A percentile compares a stretch with the other conserved stretches of the same genome.
Conservation (phyloP, 2,113 vertebrate genomes). For the Odocoileus hemionus region DNA sequence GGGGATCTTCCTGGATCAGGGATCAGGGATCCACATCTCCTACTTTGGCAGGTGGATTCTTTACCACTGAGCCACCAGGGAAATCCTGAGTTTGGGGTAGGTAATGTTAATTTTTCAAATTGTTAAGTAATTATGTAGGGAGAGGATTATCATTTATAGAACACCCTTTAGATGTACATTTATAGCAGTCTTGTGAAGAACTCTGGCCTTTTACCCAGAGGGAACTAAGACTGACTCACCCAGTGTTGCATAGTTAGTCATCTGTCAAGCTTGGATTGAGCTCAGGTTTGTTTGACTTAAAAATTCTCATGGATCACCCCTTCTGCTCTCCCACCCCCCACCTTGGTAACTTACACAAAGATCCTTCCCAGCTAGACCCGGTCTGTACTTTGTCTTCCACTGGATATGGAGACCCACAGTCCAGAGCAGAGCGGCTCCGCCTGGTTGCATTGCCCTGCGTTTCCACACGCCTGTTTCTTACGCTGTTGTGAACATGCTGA, state of each 20-base stretch:
- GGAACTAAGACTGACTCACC: not conserved
- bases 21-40: not conserved
- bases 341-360: not conserved
- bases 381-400: not conserved
- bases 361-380: not conserved
- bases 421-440: not conserved
- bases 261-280: not conserved
- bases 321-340: fast-evolving
- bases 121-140: not conserved
- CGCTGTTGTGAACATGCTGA: not conserved
- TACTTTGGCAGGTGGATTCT: not conserved
- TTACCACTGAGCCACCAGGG: not conserved
- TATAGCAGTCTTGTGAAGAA: not conserved
- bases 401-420: no score
- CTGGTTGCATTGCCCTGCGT: not conserved
- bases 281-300: not conserved
- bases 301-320: not conserved
- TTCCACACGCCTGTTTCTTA: not conserved
- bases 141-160: not conserved
- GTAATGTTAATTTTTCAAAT: not conserved
- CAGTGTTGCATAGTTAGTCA: not conserved
- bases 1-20: not conserved
- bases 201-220: not conserved
- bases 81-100: not conserved
- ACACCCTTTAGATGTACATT: not conserved